Conservation (phyloP, 2,797 vertebrate species). For the Florisuga fusca region DNA sequence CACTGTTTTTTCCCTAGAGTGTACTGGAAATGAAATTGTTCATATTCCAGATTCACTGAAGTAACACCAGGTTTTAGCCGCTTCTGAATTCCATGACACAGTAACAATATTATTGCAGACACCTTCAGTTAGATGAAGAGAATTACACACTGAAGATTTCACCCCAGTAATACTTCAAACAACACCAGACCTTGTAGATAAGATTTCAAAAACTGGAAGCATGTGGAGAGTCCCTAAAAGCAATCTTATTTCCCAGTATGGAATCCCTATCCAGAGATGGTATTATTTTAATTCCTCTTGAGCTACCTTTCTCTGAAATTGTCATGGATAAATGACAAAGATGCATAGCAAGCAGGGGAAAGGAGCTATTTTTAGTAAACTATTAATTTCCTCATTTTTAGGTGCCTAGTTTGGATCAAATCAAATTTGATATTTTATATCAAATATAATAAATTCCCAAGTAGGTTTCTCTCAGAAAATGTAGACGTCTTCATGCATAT, state of each 20-base stretch:
- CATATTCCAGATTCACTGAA: neutral
- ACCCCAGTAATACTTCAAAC: neutral
- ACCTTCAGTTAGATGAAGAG: neutral
- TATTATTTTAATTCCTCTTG: neutral
- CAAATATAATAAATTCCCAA: neutral
- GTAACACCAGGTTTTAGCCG: neutral
- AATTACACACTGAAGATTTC: neutral
- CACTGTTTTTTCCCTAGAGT: neutral
- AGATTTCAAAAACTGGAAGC: neutral
- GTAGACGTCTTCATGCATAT: neutral
- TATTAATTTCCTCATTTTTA: neutral
- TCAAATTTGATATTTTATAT: too few relatives aligned
- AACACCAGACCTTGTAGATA: neutral
- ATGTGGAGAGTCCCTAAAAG: accelerated
- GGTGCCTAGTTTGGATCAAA: neutral
- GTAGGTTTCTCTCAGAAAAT: neutral
- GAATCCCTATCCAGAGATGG: neutral
- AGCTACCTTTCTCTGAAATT: neutral
- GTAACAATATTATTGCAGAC: neutral
- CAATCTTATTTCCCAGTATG: neutral
- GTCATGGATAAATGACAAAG: neutral
- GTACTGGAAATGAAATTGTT: neutral
- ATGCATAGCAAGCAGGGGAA: neutral
- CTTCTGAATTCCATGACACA: neutral
- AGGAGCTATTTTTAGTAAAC: neutral